Conservation (phyloP, 2,797 vertebrate genomes). For the Hippopotamyrus pictus region DNA sequence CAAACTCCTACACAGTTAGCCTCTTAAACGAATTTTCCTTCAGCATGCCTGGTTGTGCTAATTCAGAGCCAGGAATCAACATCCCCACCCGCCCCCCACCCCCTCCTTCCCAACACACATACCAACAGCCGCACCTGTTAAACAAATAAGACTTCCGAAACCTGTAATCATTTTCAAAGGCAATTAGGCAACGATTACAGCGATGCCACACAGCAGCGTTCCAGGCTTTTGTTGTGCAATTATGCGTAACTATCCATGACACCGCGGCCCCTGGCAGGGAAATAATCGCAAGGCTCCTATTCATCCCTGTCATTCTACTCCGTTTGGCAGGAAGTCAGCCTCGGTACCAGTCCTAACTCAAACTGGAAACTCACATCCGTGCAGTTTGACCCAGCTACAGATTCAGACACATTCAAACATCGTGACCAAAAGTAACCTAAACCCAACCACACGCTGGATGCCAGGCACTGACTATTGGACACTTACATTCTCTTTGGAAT, state of each 20-base stretch:
- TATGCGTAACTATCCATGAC: conserved; percentile 21
- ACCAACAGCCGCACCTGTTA: conserved; percentile 16
- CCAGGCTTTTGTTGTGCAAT: conserved; percentile 19
- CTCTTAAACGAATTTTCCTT: not conserved
- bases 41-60: not conserved
- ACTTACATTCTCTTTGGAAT: conserved; percentile 80
- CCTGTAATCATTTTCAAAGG: conserved; percentile 17
- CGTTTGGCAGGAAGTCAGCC: not conserved
- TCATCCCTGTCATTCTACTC: not conserved
- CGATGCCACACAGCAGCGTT: not conserved
- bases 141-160: conserved; percentile 12
- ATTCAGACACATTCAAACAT: not conserved
- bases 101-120: not conserved
- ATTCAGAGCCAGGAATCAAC: not conserved
- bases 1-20: not conserved
- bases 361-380: not conserved
- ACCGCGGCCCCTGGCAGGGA: not conserved
- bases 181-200: conserved; percentile 24
- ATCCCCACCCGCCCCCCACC: too few species aligned
- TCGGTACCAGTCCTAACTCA: not conserved
- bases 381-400: not conserved
- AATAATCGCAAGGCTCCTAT: not conserved
- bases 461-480: not conserved
- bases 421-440: not conserved
- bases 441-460: not conserved